A percentile compares a stretch with the other conserved stretches of the same genome.
phyloP scores from a whole-genome alignment of 2,888 invertebrate genomes.

The Encarsia formosa region DNA sequence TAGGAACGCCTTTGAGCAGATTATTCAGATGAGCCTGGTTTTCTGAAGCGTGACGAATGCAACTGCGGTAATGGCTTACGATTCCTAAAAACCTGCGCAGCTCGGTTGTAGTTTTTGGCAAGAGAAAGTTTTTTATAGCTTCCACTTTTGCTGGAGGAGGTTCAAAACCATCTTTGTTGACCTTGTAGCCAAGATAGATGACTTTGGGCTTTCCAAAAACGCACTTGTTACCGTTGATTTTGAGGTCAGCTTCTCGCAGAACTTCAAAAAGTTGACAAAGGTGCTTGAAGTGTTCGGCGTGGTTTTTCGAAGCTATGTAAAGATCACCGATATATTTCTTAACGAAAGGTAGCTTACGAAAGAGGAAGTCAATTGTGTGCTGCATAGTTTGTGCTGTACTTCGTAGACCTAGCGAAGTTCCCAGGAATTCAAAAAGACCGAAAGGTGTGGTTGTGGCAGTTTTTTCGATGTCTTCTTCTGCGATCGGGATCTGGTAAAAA shows the following conservation, averaged over 20 bases:
- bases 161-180: not conserved
- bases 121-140: not conserved
- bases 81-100: slow-evolving; percentile 35
- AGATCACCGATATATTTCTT: not conserved
- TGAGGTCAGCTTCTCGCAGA: not conserved
- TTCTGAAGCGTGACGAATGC: slow-evolving; percentile 36
- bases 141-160: slow-evolving; percentile 1
- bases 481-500: slow-evolving; percentile 16
- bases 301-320: not conserved
- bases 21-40: slow-evolving; percentile 36
- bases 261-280: slow-evolving; percentile 1
- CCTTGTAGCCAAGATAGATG: slow-evolving; percentile 7
- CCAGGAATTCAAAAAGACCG: slow-evolving; percentile 6
- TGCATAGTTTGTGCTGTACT: slow-evolving; percentile 23
- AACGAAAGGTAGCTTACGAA: not conserved
- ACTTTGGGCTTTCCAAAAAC: not conserved
- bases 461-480: slow-evolving; percentile 18
- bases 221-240: not conserved
- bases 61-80: slow-evolving; percentile 44
- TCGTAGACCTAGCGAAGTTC: slow-evolving; percentile 16
- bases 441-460: slow-evolving; percentile 15
- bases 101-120: slow-evolving; percentile 28
- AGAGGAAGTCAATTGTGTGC: slow-evolving; percentile 9
- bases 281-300: not conserved
- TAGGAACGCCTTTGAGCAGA: slow-evolving; percentile 9